Evolutionary conservation across 1,140 invertebrate species (phyloP), one percentile per base, ranked within the genome.

Genomic region (Hirudo medicinalis): DNA sequence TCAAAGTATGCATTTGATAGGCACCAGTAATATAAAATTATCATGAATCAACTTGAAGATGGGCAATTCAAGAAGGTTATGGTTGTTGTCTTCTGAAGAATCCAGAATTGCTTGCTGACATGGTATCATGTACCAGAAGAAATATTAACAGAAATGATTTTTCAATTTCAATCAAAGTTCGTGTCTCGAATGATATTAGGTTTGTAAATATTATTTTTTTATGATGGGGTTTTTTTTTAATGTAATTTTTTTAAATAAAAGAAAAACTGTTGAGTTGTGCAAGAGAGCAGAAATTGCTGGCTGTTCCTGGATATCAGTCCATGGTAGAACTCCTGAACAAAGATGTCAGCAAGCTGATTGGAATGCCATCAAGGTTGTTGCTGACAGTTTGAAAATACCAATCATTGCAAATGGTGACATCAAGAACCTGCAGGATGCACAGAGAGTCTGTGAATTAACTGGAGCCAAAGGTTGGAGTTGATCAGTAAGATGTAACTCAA

Each of bases 381-480:
- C 86, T 74, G 84, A 90, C 70, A 86, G 83, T 72, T 77, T 94
- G 11, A 76, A 82, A 55, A 83, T 95, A 73, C 94, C 94, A 17
- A 82, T 97, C 0, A 86, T 97, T 76, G 92, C 90, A 1, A 97
- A 98, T 86, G 94, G 94, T 71, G 91, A 90, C 79, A 84, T 94
- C 0, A 90, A 87, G 77, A 86, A 81, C 66, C 82, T 91, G 73
- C 77, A 87, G 22, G 89, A 90, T 83, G 89, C 88, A 54, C 77
- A 86, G 71, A 75, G 81, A 25, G 81, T 95, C 27, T 85, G 87
- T 72, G 78, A 86, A 54, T 75, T 78, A 72, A 89, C 90, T 15
- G 86, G 87, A 36, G 91, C 89, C 74, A 84, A 89, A 80, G 93
- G 90, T 82, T 83, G 22, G 40, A 70, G 17, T 73, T 54, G 4